A percentile compares a stretch with the other conserved stretches of the same genome.
These are phyloP conservation scores for Enteromius paludinosus DNA, from an alignment of 2,797 vertebrate species.

Conservation along the genomic window DNA sequence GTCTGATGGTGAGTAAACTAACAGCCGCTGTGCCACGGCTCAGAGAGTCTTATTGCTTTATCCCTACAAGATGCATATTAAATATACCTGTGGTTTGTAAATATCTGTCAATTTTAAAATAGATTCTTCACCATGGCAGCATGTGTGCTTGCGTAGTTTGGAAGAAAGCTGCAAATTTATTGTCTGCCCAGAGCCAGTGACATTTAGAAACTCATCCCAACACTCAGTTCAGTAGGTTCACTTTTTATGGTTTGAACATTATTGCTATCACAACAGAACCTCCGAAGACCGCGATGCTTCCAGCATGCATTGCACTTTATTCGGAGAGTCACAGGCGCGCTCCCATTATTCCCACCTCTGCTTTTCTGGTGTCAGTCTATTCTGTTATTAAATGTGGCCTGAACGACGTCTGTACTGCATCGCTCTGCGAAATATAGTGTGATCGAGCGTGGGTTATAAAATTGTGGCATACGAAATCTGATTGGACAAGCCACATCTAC, in stretches of 20 bases:
- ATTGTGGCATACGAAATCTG: background rate
- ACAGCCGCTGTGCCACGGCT: background rate
- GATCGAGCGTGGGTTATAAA: background rate
- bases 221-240: conserved; percentile 14
- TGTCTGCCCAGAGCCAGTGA: conserved; percentile 22
- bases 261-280: conserved; percentile 22
- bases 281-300: background rate
- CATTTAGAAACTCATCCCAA: conserved; percentile 36
- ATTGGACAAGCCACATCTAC: background rate
- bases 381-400: conserved; percentile 25
- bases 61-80: background rate
- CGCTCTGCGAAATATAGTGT: background rate
- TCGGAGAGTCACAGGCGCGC: background rate
- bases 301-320: conserved; percentile 17
- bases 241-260: conserved; percentile 11
- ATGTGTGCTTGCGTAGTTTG: background rate
- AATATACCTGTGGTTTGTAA: background rate
- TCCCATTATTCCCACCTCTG: conserved; percentile 12
- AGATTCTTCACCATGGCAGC: background rate
- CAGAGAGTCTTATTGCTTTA: background rate
- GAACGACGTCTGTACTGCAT: background rate
- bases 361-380: conserved; percentile 5
- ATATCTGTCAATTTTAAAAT: conserved; percentile 24
- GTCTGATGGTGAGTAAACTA: background rate
- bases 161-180: conserved; percentile 29